These are phyloP conservation scores for Muschampia plurimacula DNA, from an alignment of 2,888 invertebrate genomes.

Conservation along the genomic window DNA sequence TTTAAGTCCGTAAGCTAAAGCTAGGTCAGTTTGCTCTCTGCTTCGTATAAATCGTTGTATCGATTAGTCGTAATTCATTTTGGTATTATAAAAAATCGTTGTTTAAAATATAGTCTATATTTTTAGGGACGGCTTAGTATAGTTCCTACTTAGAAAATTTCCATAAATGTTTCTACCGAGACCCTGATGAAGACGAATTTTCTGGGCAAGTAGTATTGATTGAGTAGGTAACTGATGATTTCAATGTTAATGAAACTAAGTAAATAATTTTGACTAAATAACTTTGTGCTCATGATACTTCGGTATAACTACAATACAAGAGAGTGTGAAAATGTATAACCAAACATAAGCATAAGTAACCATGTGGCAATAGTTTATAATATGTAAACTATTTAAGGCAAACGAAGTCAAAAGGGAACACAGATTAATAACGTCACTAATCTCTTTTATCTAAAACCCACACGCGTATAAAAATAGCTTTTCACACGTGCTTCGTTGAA, in stretches of 20 bases:
- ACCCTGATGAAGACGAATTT: neutral
- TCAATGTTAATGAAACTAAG: too few species aligned
- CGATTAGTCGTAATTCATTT: conserved; percentile 15
- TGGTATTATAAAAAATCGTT: conserved; percentile 8
- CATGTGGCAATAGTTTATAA: conserved; percentile 29
- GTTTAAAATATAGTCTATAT: conserved; percentile 2
- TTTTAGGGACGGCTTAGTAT: neutral
- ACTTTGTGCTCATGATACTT: neutral
- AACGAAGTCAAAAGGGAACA: conserved; percentile 39
- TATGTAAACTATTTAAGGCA: conserved; percentile 35
- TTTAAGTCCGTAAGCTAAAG: conserved; percentile 10
- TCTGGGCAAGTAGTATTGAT: neutral
- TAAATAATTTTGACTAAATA: too few species aligned
- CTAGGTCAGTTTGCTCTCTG: conserved; percentile 9
- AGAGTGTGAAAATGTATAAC: neutral
- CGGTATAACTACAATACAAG: neutral
- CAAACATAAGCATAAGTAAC: conserved; percentile 7
- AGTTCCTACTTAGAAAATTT: neutral
- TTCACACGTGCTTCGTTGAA: conserved; percentile 39
- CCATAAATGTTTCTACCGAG: neutral
- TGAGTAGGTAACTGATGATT: neutral
- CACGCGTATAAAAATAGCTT: conserved; percentile 37
- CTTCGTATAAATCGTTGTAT: conserved; percentile 11
- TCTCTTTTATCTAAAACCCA: conserved; percentile 40
- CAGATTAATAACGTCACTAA: conserved; percentile 41